A percentile compares a stretch with the other conserved stretches of the same genome.
Conservation (phyloP, 2,113 vertebrate genomes). For the Barbus barbus region DNA sequence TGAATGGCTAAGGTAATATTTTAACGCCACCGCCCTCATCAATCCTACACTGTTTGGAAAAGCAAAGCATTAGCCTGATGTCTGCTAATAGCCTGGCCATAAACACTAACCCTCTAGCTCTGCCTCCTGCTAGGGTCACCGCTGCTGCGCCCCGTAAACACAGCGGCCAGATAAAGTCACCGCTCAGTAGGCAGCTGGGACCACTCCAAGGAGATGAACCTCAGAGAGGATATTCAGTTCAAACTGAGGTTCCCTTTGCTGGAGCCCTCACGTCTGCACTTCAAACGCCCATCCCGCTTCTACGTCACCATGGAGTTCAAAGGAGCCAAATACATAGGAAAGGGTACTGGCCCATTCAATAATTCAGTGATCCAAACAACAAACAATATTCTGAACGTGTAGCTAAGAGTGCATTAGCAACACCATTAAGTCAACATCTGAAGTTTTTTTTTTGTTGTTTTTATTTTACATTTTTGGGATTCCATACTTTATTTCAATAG, state of each 20-base stretch:
- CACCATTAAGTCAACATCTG: conserved; percentile 38
- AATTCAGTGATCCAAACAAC: conserved; percentile 49
- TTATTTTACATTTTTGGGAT: background rate
- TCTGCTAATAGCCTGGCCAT: conserved; percentile 68
- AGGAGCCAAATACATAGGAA: conserved; percentile 35
- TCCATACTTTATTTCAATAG: conserved; percentile 1
- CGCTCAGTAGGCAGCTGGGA: conserved; percentile 53
- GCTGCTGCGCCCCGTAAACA: conserved; percentile 49
- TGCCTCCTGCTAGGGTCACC: conserved; percentile 51
- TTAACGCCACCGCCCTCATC: conserved; percentile 72
- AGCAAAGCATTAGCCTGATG: conserved; percentile 62
- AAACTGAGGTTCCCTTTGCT: conserved; percentile 33
- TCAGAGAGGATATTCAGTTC: conserved; percentile 29
- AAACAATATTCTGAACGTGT: conserved; percentile 27
- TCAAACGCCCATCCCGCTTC: conserved; percentile 48
- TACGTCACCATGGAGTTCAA: conserved; percentile 55
- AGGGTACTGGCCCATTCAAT: conserved; percentile 50
- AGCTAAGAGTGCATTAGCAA: conserved; percentile 40
- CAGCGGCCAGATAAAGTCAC: conserved; percentile 49
- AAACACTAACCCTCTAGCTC: conserved; percentile 67
- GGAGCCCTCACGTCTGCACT: conserved; percentile 40
- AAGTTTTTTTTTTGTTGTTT: conserved; percentile 9
- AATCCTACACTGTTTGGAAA: conserved; percentile 77
- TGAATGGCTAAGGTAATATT: conserved; percentile 69
- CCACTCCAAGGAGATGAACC: conserved; percentile 46